Conservation (phyloP, 1,140 invertebrate genomes). For the Drosophila ogumai region DNA sequence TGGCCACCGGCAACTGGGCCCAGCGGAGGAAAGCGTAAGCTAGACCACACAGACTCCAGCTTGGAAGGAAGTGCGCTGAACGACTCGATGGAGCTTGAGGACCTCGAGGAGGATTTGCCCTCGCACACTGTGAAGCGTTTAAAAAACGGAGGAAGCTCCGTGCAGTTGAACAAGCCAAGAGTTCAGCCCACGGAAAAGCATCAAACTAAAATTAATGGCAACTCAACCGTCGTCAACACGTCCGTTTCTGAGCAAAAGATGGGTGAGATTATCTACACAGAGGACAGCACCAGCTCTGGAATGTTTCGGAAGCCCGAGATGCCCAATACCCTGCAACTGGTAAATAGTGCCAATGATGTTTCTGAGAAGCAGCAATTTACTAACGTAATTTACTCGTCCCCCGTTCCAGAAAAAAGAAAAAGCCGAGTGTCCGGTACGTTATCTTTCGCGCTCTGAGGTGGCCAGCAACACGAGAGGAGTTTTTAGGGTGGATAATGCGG, state of each 20-base stretch:
- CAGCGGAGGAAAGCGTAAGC: constrained; percentile 71
- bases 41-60: constrained; percentile 75
- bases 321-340: constrained; percentile 62
- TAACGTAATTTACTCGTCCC: not conserved
- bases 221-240: constrained; percentile 32
- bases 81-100: constrained; percentile 73
- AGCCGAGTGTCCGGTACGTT: constrained; percentile 71
- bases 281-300: constrained; percentile 76
- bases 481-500: constrained; percentile 60
- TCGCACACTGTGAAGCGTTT: constrained; percentile 79
- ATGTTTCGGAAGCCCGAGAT: constrained; percentile 80
- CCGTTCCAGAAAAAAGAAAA: constrained; percentile 64
- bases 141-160: constrained; percentile 82
- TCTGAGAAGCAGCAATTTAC: not conserved
- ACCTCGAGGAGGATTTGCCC: constrained; percentile 79
- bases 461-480: constrained; percentile 66
- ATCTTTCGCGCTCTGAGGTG: constrained; percentile 71
- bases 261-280: constrained; percentile 82
- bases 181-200: constrained; percentile 38
- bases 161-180: constrained; percentile 76
- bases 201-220: constrained; percentile 64
- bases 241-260: constrained; percentile 54
- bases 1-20: constrained; percentile 57
- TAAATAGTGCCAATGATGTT: constrained; percentile 29
- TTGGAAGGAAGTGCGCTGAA: constrained; percentile 59